phyloP scores from a whole-genome alignment of 2,888 invertebrate species.

The Chaitophorus viminalis region DNA sequence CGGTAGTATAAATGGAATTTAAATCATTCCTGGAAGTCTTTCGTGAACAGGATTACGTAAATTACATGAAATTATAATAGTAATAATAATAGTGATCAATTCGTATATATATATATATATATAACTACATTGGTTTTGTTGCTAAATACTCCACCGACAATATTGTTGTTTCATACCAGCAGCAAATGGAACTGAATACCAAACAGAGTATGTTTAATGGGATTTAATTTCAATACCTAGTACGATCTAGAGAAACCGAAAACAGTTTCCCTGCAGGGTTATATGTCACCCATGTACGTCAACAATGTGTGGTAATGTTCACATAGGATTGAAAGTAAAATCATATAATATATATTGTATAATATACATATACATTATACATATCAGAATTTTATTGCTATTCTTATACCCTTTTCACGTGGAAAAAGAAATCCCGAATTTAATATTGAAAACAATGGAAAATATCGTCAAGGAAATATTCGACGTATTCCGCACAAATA shows the following conservation, averaged over 20 bases:
- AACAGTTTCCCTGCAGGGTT: slow-evolving; percentile 22
- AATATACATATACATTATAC: no score
- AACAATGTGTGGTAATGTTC: not conserved
- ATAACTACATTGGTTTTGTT: not conserved
- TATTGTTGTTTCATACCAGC: slow-evolving; percentile 15
- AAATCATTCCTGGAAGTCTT: slow-evolving; percentile 20
- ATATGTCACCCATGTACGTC: not conserved
- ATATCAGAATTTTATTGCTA: no score
- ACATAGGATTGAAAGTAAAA: not conserved
- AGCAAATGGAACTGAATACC: slow-evolving; percentile 29
- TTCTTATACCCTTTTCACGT: no score
- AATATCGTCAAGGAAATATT: not conserved
- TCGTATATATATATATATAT: not conserved
- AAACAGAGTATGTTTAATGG: slow-evolving; percentile 26
- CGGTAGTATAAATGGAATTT: not conserved
- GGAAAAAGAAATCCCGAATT: no score
- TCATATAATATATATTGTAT: not conserved
- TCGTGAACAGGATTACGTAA: slow-evolving; percentile 14
- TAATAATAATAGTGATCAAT: slow-evolving; percentile 14
- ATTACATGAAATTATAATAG: slow-evolving; percentile 23
- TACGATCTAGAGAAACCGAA: not conserved
- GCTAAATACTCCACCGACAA: slow-evolving; percentile 22
- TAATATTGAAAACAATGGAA: no score
- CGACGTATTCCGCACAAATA: not conserved
- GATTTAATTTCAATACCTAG: slow-evolving; percentile 23